phyloP scores from a whole-genome alignment of 2,888 invertebrate genomes.

The Sipha maydis region DNA sequence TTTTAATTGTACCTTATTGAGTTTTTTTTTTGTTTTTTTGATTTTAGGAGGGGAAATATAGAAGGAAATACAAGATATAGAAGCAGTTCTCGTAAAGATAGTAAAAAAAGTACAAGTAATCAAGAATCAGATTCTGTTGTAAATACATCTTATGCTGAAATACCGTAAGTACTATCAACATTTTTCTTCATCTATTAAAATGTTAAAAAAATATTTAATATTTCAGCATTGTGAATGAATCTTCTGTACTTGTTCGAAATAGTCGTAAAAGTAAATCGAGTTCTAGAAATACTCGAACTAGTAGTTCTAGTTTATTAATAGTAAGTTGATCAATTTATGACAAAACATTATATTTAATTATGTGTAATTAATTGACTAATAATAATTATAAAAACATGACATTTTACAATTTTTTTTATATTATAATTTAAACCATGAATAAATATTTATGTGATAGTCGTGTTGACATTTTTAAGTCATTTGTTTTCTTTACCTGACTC shows the following conservation, averaged over 20 bases:
- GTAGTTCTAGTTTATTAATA: slow-evolving; percentile 1
- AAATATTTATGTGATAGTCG: too few relatives aligned
- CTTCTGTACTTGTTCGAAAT: slow-evolving; percentile 1
- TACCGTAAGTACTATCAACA: background rate
- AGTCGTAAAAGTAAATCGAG: slow-evolving; percentile 45
- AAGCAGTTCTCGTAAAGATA: slow-evolving; percentile 40
- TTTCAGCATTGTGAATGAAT: slow-evolving; percentile 43
- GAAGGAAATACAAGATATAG: slow-evolving; percentile 58
- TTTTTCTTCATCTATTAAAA: background rate
- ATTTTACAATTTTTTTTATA: too few relatives aligned
- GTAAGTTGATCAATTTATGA: slow-evolving; percentile 10
- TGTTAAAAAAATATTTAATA: background rate
- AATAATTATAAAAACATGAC: too few relatives aligned
- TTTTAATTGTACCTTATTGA: background rate
- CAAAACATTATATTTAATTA: background rate
- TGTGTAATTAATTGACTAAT: too few relatives aligned
- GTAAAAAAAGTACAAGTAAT: slow-evolving; percentile 48
- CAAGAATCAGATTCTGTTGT: slow-evolving; percentile 16
- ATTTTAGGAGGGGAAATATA: slow-evolving; percentile 52
- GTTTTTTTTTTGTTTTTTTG: background rate
- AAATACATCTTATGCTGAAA: slow-evolving; percentile 27
- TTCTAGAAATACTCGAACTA: slow-evolving; percentile 45
- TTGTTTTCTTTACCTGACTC: too few relatives aligned
- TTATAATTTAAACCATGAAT: too few relatives aligned
- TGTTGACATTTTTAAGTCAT: too few relatives aligned